Conservation (phyloP, 2,113 vertebrate genomes). For the Papio anubis region DNA sequence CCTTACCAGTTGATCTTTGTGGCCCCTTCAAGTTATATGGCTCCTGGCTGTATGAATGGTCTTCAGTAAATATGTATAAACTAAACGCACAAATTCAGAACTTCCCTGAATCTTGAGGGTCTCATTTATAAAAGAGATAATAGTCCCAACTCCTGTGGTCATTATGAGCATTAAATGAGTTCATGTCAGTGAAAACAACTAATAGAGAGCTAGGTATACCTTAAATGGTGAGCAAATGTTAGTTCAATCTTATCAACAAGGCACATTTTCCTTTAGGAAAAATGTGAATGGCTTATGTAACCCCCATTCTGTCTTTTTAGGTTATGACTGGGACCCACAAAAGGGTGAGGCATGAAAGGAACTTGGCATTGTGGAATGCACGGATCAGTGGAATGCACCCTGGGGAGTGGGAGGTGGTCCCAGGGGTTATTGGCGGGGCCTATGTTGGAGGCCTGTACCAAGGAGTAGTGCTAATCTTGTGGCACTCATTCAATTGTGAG, state of each 20-base stretch:
- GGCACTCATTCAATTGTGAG: background rate
- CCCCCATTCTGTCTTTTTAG: background rate
- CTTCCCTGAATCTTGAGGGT: background rate
- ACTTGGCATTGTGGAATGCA: background rate
- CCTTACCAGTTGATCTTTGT: background rate
- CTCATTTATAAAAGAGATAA: background rate
- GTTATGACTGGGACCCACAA: background rate
- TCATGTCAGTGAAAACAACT: background rate
- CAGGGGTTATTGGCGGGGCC: accelerated
- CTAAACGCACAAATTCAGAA: background rate
- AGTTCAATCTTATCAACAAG: background rate
- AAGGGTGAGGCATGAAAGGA: background rate
- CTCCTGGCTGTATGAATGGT: no score
- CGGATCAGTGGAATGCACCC: background rate
- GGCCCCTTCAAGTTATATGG: background rate
- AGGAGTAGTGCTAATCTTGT: background rate
- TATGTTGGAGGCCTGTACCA: background rate
- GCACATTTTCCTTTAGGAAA: background rate
- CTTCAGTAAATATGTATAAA: background rate
- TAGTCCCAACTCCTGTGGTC: background rate
- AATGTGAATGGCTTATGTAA: background rate
- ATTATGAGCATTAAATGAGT: background rate
- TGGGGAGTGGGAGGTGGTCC: accelerated
- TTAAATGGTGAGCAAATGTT: background rate
- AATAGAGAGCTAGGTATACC: background rate